Base-by-base conservation (phyloP, 2,888 invertebrate genomes). In the Hydriomena furcata region DNA sequence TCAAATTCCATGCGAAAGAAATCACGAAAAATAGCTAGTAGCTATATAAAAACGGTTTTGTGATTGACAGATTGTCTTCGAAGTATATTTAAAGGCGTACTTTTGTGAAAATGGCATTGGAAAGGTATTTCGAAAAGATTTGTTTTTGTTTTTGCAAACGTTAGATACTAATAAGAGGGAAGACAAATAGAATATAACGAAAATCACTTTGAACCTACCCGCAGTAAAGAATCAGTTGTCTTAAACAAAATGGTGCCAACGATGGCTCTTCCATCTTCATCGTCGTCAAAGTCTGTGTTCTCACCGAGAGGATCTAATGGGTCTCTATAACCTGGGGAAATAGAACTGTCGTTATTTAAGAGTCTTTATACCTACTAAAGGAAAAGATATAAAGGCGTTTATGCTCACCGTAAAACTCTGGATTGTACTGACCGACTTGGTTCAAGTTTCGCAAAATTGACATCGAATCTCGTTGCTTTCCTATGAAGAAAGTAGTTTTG, bases 211-310 rank as follows among this genome's bases (percentile, higher is more conserved):
- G 0, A 5, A 7, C 41, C 32, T 65, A 89, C 90, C 47, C 86
- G 68, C 17, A 86, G 60, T 55, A 90, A 72, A 3, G 89, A 88
- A 41, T 85, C 82, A 1, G 87, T 86, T 1, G 84, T 84, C 58
- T 84, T 88, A 42, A 86, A 89, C 8, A 90, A 61, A 44, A 90
- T 79, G 1, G 89, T 89, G 23, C 89, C 90, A 36, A 88, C 79
- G 6, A 88, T 80, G 7, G 84, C 73, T 69, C 79, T 79, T 4
- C 87, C 90, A 38, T 89, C 90, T 58, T 88, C 89, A 8, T 88
- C 88, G 2, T 88, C 89, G 32, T 86, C 85, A 37, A 85, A 84
- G 37, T 89, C 87, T 1, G 75, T 58, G 55, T 73, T 82, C 10
- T 86, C 88, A 12, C 75, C 79, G 2, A 82, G 55, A 6, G 81